Base-by-base conservation (phyloP, 2,888 invertebrate species). In the Noctuana brunneofusca region DNA sequence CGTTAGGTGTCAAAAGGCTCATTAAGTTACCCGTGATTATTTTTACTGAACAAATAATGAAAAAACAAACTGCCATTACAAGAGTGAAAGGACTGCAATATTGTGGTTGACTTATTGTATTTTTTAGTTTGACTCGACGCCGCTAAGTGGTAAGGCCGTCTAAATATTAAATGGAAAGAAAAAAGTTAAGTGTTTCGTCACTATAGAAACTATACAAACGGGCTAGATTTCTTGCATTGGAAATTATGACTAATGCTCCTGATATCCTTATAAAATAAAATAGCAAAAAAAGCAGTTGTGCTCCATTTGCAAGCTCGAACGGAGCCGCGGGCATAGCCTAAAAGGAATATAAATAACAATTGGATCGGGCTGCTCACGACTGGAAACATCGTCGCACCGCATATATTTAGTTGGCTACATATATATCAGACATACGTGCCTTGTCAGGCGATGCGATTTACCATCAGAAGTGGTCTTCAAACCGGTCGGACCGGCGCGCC, bases 381-480 rank as follows among this genome's bases (percentile, higher is more conserved):
- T 59, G 55, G 64, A 57, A 58, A 58, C 66, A 64, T 59, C 58
- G 43, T 38, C 63, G 64, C 58, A 56, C 43, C 56, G 50, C 63
- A 49, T 64, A 63, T 55, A 63, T 57, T 60, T 62, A 65, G 65
- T 63, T 64, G 54, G 56, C 52, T 65, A 66, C 63, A 63, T 66
- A 75, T 80, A 80, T 78, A 78, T n/a, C n/a, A 78, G 80, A 78
- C 76, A 78, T 82, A 57, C 66, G 79, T 80, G 80, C 70, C 76
- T 84, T 84, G 87, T 87, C 86, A 86, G 81, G 75, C 83, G 84
- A 81, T 84, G 85, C 88, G 85, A 89, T 90, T 87, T 86, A 86
- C 82, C 85, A 86, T 84, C 87, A 84, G 86, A 79, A 84, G 86
- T 83, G 79, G 86, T 78, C 74, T 78, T 71, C 67, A 84, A 89